phyloP scores from a whole-genome alignment of 2,113 vertebrate genomes.

The Anser brachyrhynchus region DNA sequence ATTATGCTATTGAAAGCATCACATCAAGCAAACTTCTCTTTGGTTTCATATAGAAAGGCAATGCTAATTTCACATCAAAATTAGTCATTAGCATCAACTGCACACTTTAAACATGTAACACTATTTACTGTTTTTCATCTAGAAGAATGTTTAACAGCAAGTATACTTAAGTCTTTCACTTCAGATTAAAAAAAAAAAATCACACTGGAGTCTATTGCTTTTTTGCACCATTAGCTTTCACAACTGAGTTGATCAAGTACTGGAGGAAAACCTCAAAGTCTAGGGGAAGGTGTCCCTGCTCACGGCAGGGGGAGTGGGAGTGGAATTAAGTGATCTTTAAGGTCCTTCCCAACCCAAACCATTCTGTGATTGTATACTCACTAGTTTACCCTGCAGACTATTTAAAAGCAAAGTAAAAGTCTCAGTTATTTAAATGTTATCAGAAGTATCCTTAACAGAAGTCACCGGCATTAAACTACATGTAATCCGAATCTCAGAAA shows the following conservation, averaged over 20 bases:
- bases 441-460: neutral
- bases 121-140: neutral
- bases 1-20: neutral
- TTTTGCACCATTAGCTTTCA: neutral
- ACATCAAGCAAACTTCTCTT: neutral
- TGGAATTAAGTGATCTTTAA: too few relatives aligned
- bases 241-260: neutral
- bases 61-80: neutral
- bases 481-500: neutral
- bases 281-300: too few relatives aligned
- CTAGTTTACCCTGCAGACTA: neutral
- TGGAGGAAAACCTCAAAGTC: neutral
- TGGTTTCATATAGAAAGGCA: neutral
- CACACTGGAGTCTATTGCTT: neutral
- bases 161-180: neutral
- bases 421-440: neutral
- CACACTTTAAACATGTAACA: neutral
- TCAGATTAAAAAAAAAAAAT: neutral
- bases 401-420: neutral
- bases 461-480: neutral
- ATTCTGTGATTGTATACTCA: neutral
- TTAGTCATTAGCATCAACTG: neutral
- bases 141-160: neutral
- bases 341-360: too few relatives aligned
- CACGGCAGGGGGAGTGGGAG: too few relatives aligned